Evolutionary conservation across 2,113 vertebrate species (phyloP).

Genomic region (Opisthocomus hoazin): DNA sequence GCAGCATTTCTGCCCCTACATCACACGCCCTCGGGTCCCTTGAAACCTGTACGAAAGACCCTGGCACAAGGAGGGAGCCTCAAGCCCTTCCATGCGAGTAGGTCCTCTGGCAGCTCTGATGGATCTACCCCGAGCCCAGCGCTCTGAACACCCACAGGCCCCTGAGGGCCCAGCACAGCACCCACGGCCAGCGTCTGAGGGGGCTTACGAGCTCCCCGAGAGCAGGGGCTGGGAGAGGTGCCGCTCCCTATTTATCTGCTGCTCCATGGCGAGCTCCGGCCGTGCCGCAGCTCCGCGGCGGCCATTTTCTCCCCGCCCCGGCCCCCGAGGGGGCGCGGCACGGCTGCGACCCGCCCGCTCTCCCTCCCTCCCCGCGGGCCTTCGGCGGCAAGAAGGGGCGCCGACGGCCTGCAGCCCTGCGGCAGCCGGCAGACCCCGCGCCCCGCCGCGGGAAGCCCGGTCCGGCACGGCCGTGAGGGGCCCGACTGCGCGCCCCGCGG

Average conservation of each 20-base stretch:
- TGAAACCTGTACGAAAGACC: not conserved
- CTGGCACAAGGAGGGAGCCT: not conserved
- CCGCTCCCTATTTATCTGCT: accelerated
- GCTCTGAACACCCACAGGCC: accelerated
- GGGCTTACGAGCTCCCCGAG: no score
- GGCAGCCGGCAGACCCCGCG: no score
- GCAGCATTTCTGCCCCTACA: not conserved
- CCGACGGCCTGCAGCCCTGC: accelerated
- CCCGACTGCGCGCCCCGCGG: not conserved
- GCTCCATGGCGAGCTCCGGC: accelerated
- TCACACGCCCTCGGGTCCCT: not conserved
- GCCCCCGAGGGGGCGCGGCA: not conserved
- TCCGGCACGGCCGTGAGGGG: no score
- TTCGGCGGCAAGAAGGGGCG: no score
- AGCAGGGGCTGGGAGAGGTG: not conserved
- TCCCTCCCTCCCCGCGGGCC: no score
- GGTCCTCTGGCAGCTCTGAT: accelerated
- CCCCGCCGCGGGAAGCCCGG: not conserved
- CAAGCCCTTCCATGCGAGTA: accelerated
- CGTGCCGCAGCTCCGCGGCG: accelerated
- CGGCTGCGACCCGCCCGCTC: not conserved
- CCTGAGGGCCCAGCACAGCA: not conserved
- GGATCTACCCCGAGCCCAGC: not conserved
- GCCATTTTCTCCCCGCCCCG: not conserved
- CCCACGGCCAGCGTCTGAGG: accelerated